phyloP scores from a whole-genome alignment of 2,888 invertebrate species.

The Eupeodes latifasciatus region DNA sequence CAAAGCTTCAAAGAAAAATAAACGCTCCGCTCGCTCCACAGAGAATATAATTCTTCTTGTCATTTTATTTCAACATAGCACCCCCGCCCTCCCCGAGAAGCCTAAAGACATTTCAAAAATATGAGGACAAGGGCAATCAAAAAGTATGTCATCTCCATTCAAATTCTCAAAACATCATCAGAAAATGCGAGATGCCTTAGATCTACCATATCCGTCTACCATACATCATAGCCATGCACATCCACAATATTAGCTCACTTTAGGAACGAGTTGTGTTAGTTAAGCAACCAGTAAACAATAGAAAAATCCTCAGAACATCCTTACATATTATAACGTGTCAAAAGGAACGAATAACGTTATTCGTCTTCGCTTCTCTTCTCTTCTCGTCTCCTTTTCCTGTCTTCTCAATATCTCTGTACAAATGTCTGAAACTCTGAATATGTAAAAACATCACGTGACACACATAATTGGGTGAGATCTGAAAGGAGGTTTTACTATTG shows the following conservation, averaged over 20 bases:
- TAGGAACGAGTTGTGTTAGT: conserved; percentile 51
- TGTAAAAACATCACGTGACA: conserved; percentile 19
- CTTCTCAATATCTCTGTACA: background rate
- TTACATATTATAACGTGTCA: conserved; percentile 32
- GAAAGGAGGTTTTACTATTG: background rate
- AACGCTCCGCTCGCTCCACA: background rate
- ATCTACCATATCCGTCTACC: conserved; percentile 7
- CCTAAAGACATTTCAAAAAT: background rate
- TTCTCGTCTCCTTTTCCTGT: background rate
- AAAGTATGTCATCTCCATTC: conserved; percentile 34
- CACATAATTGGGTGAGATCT: background rate
- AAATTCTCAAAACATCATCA: conserved; percentile 34
- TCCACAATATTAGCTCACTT: conserved; percentile 52
- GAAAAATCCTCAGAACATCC: conserved; percentile 37
- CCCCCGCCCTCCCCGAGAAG: too few species aligned
- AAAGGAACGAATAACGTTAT: conserved; percentile 28
- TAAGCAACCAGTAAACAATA: conserved; percentile 39
- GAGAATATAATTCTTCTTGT: background rate
- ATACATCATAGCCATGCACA: conserved; percentile 20
- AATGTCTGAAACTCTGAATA: conserved; percentile 20
- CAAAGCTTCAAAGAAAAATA: conserved; percentile 1
- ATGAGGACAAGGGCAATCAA: conserved; percentile 30
- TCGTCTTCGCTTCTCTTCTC: background rate
- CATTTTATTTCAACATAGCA: conserved; percentile 1
- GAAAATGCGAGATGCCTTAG: conserved; percentile 44